Evolutionary conservation across 2,797 vertebrate genomes (phyloP), one percentile per base, ranked within the genome.

Genomic region (Fistularia commersonii): DNA sequence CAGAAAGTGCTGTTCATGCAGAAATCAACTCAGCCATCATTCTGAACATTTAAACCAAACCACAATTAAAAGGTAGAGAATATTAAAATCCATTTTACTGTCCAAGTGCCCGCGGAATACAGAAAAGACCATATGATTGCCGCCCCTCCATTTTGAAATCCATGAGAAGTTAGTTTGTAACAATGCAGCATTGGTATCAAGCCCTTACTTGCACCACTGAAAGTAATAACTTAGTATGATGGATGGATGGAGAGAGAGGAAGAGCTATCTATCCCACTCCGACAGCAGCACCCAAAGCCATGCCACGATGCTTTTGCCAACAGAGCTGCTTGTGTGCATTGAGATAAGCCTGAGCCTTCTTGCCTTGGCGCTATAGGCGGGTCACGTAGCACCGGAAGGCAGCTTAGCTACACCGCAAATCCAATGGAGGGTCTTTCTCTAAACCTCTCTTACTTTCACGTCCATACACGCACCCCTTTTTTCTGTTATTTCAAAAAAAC

Each of bases 281-380:
- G 61, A 62, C 72, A 76, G 80, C 72, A 64, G 60, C 60, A 75
- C 70, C 78, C 69, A 66, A 64, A 61, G 77, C 79, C 66, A 64
- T 71, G 75, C 76, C 76, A 64, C 39, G 38, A 37, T 50, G 67
- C 66, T 54, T 33, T 42, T 68, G 80, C 84, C 83, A 83, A 77
- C 62, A 51, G 74, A 72, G 80, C 79, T 70, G 82, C 81, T 79
- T 82, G 79, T 84, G 82, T 72, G 76, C 10, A 10, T 57, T 8
- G 64, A 85, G 85, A 87, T 87, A 85, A 86, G 77, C 68, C 58
- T 32, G 15, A 70, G 67, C 73, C 70, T 66, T 37, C 78, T 72
- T 58, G 72, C 70, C 63, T 76, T 66, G 76, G 79, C 51, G 45
- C 54, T 44, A 47, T 43, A 46, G 74, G 74, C 80, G 51, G 58